Evolutionary conservation across 2,113 vertebrate species (phyloP).

Genomic region (Salvelinus fontinalis): DNA sequence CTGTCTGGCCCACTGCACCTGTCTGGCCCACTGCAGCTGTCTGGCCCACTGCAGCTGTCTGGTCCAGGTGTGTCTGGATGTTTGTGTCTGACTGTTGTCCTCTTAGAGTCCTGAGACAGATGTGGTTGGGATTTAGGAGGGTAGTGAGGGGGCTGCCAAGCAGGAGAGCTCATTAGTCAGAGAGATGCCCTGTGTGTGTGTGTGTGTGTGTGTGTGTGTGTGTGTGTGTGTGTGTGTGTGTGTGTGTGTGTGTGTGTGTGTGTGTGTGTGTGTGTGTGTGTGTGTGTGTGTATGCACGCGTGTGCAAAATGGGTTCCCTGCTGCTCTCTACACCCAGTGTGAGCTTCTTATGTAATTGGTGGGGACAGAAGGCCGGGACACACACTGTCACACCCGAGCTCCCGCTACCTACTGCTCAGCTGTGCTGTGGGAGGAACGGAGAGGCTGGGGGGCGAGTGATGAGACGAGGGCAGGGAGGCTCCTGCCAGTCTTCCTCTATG

Average conservation of each 20-base stretch:
- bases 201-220: neutral
- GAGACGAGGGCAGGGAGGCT: conserved; percentile 44
- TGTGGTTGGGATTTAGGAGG: conserved; percentile 6
- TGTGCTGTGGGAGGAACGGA: conserved; percentile 46
- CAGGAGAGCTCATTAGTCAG: conserved; percentile 55
- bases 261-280: neutral
- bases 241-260: neutral
- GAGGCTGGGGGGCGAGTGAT: conserved; percentile 6
- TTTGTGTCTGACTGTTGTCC: neutral
- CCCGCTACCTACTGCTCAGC: conserved; percentile 54
- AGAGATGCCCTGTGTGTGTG: conserved; percentile 2
- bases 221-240: neutral
- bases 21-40: no score
- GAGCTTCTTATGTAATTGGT: conserved; percentile 38
- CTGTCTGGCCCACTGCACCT: no score
- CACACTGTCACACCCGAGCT: conserved; percentile 29
- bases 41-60: no score
- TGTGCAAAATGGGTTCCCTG: conserved; percentile 16
- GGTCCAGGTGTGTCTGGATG: neutral
- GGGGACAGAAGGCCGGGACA: conserved; percentile 21
- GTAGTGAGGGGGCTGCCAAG: conserved; percentile 24
- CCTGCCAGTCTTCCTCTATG: conserved; percentile 51
- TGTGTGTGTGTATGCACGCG: no score
- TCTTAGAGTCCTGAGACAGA: neutral
- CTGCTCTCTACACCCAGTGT: conserved; percentile 29